Conservation (phyloP, 1,140 invertebrate species). For the Neuroterus valhalla region DNA sequence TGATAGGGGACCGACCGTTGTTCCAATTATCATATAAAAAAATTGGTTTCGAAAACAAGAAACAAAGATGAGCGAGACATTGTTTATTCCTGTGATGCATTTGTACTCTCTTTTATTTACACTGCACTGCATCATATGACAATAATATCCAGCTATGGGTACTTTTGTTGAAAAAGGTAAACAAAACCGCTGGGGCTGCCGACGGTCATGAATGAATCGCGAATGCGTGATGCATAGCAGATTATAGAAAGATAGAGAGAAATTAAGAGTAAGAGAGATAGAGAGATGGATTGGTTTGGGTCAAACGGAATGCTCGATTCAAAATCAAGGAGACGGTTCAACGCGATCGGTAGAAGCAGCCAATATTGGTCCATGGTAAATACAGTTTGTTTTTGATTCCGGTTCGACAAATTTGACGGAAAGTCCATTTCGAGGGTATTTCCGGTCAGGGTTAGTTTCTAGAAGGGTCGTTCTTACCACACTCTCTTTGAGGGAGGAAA, state of each 20-base stretch:
- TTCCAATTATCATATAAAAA: too few species aligned
- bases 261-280: not conserved
- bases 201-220: not conserved
- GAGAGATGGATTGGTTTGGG: conserved; percentile 18
- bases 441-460: not conserved
- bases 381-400: conserved; percentile 28
- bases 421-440: conserved; percentile 22
- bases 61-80: too few species aligned
- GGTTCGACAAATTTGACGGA: not conserved
- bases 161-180: too few species aligned
- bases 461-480: conserved; percentile 12
- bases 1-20: too few species aligned
- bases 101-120: too few species aligned
- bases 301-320: conserved; percentile 43
- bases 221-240: not conserved
- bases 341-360: conserved; percentile 1
- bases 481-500: not conserved
- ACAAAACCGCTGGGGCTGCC: too few species aligned
- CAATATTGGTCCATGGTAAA: conserved; percentile 30
- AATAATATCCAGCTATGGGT: too few species aligned
- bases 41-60: too few species aligned
- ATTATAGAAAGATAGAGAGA: not conserved
- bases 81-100: too few species aligned
- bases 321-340: conserved; percentile 5
- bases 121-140: too few species aligned